A percentile compares a stretch with the other conserved stretches of the same genome.
Conservation (phyloP, 2,797 vertebrate species). For the Galagoides demidoff region DNA sequence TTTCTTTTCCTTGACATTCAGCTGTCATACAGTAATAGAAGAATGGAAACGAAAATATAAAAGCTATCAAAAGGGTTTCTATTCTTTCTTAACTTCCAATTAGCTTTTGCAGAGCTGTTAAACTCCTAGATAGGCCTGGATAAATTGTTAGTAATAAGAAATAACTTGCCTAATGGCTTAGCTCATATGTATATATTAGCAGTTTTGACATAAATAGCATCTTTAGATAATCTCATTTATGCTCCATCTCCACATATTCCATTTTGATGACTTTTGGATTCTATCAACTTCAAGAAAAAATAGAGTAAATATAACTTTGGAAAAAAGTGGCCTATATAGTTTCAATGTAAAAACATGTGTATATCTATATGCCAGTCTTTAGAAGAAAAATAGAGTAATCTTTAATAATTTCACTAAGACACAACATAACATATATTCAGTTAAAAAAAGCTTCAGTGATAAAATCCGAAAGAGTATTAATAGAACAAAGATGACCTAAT, state of each 20-base stretch:
- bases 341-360: neutral
- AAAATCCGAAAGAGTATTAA: neutral
- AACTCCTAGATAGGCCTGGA: neutral
- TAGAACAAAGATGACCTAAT: slow-evolving; percentile 3
- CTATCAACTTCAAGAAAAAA: neutral
- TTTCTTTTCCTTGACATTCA: neutral
- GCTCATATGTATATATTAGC: neutral
- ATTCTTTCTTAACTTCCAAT: neutral
- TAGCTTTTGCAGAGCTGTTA: neutral
- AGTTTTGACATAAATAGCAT: neutral
- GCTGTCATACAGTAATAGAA: neutral
- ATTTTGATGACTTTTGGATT: neutral
- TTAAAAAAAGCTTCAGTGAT: neutral
- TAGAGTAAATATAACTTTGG: neutral
- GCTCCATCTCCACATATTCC: neutral
- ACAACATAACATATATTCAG: neutral
- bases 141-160: neutral
- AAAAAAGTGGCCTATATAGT: neutral
- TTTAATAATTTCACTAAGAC: neutral
- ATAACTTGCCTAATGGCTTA: neutral
- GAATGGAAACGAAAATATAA: neutral
- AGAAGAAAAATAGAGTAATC: neutral
- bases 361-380: neutral
- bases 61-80: neutral
- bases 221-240: neutral